phyloP scores from a whole-genome alignment of 2,888 invertebrate species.

The Heteromurus nitidus region DNA sequence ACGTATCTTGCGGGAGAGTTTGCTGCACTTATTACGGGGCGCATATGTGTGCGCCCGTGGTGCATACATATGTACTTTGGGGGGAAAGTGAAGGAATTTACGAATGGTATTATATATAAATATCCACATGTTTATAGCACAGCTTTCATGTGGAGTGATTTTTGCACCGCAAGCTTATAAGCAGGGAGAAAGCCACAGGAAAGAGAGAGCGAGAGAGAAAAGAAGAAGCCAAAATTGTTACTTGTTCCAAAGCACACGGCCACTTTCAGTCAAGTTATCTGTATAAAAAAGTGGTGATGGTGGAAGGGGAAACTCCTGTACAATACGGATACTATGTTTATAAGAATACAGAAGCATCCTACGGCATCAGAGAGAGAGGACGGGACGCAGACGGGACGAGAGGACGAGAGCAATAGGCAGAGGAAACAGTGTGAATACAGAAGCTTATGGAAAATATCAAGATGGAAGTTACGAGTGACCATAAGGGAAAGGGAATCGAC shows the following conservation, averaged over 20 bases:
- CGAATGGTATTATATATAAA: no score
- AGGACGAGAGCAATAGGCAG: slow-evolving; percentile 3
- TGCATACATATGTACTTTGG: no score
- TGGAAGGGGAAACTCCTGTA: background rate
- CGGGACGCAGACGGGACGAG: no score
- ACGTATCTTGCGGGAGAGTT: background rate
- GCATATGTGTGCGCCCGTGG: no score
- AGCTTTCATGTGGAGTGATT: slow-evolving; percentile 25
- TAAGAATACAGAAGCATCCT: slow-evolving; percentile 37
- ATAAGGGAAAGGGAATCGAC: slow-evolving; percentile 69
- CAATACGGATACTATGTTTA: slow-evolving; percentile 37
- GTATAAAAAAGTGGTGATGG: no score
- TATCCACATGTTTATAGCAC: background rate
- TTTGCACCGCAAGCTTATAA: slow-evolving; percentile 43
- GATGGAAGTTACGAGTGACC: slow-evolving; percentile 63
- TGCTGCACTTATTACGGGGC: slow-evolving; percentile 46
- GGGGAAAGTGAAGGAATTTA: no score
- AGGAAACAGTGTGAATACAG: slow-evolving; percentile 7
- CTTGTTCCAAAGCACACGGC: background rate
- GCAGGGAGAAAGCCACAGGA: slow-evolving; percentile 39
- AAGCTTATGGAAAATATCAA: slow-evolving; percentile 63
- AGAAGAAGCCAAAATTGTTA: slow-evolving; percentile 46
- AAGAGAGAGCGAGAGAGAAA: slow-evolving; percentile 8
- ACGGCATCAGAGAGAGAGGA: slow-evolving; percentile 35
- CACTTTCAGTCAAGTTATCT: slow-evolving; percentile 32